These are phyloP conservation scores for Sipha flava DNA, from an alignment of 1,140 invertebrate genomes.

Conservation along the genomic window DNA sequence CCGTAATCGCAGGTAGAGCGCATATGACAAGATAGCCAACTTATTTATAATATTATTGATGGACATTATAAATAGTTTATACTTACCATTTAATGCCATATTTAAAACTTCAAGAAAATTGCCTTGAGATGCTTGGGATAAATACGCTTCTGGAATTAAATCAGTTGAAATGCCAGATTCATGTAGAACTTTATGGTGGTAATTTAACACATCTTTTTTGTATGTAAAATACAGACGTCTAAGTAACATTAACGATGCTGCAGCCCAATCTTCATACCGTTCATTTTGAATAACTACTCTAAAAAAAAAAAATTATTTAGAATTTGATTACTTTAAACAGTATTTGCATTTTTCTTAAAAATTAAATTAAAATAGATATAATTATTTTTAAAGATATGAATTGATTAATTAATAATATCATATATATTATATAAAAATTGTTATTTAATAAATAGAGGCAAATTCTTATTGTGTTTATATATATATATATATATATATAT, in stretches of 20 bases:
- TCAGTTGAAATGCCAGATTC: constrained; percentile 66
- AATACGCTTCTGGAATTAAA: constrained; percentile 71
- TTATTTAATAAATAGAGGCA: no score
- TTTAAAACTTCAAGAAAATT: constrained; percentile 98
- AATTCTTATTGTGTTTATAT: no score
- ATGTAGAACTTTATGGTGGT: constrained; percentile 73
- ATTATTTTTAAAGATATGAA: no score
- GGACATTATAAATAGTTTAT: no score
- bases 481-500: no score
- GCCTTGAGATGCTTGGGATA: constrained; percentile 89
- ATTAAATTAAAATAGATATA: no score
- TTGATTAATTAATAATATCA: not conserved
- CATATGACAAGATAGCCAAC: no score
- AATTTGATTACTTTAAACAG: no score
- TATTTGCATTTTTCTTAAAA: no score
- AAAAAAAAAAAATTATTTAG: constrained; percentile 37
- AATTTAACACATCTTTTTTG: constrained; percentile 75
- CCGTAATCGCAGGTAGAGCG: no score
- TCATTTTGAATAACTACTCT: constrained; percentile 97
- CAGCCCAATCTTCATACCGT: constrained; percentile 92
- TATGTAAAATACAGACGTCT: constrained; percentile 86
- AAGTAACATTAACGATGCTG: constrained; percentile 70
- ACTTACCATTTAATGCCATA: constrained; percentile 88
- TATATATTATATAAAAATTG: not conserved
- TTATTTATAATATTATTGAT: no score